Percentiles rank a stretch among this genome's conserved stretches.
Evolutionary conservation across 2,797 vertebrate genomes (phyloP).

Genomic region (Anas bernieri): DNA sequence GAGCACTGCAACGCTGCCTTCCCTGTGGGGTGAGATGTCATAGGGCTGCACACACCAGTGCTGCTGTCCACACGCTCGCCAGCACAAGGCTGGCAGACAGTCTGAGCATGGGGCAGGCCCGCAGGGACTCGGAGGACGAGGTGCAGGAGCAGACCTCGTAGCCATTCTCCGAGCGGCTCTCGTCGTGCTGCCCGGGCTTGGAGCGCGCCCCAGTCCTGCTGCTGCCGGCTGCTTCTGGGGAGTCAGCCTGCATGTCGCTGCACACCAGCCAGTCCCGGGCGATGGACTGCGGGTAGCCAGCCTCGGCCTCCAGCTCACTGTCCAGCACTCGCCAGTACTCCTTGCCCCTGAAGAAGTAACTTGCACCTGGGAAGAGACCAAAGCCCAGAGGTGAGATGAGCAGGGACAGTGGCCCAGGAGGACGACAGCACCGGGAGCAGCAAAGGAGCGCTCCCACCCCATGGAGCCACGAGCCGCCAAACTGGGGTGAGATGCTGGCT

Average conservation of each 20-base stretch:
- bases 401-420: accelerated
- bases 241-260: slow-evolving; percentile 84
- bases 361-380: slow-evolving; percentile 81
- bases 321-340: slow-evolving; percentile 93
- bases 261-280: slow-evolving; percentile 94
- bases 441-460: background rate
- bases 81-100: background rate
- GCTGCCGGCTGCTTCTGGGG: slow-evolving; percentile 75
- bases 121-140: slow-evolving; percentile 72
- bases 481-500: accelerated
- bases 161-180: slow-evolving; percentile 87
- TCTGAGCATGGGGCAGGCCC: background rate
- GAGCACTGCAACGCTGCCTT: background rate
- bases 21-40: background rate
- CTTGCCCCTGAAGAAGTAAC: slow-evolving; percentile 95
- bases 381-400: background rate
- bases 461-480: background rate
- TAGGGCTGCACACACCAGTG: background rate
- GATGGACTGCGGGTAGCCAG: slow-evolving; percentile 86
- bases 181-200: slow-evolving; percentile 78
- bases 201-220: slow-evolving; percentile 76
- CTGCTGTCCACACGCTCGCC: background rate
- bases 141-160: slow-evolving; percentile 94
- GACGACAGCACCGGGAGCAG: background rate
- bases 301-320: slow-evolving; percentile 86